Percentiles rank a stretch among this genome's conserved stretches.
Evolutionary conservation across 2,888 invertebrate genomes (phyloP).

Genomic region (Thereva unica): DNA sequence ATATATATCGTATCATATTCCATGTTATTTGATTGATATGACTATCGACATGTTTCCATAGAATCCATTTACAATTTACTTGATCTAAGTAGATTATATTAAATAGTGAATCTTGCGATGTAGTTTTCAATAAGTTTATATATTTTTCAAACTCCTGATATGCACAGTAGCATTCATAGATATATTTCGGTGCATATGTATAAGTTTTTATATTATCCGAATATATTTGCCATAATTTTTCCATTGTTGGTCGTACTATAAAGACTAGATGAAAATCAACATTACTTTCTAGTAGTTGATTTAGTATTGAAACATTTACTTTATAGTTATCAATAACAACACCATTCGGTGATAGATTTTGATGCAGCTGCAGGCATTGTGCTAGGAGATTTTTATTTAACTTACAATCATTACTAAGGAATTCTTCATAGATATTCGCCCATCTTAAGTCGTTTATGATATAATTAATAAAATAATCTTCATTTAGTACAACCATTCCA

Average conservation of each 20-base stretch:
- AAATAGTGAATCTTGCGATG: too few species aligned
- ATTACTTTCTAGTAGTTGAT: conserved; percentile 59
- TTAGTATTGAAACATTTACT: conserved; percentile 59
- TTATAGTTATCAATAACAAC: conserved; percentile 68
- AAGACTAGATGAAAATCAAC: conserved; percentile 65
- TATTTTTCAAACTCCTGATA: too few species aligned
- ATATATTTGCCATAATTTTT: background rate
- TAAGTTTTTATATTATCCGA: too few species aligned
- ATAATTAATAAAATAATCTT: conserved; percentile 62
- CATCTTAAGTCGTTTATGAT: conserved; percentile 60
- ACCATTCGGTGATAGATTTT: conserved; percentile 62
- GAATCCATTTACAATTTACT: conserved; percentile 62
- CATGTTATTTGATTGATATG: conserved; percentile 55
- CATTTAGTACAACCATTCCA: conserved; percentile 62
- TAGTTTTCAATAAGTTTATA: too few species aligned
- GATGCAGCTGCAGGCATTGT: conserved; percentile 62
- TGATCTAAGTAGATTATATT: too few species aligned
- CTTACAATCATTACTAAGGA: background rate
- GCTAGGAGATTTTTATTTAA: conserved; percentile 59
- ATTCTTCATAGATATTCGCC: conserved; percentile 55
- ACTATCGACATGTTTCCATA: conserved; percentile 59
- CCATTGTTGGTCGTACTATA: conserved; percentile 53
- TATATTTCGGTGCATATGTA: too few species aligned
- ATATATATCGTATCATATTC: conserved; percentile 62
- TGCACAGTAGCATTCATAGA: too few species aligned